Conservation (phyloP, 53 echinoderm and acorn worm genomes). For the Zoroaster sp. region DNA sequence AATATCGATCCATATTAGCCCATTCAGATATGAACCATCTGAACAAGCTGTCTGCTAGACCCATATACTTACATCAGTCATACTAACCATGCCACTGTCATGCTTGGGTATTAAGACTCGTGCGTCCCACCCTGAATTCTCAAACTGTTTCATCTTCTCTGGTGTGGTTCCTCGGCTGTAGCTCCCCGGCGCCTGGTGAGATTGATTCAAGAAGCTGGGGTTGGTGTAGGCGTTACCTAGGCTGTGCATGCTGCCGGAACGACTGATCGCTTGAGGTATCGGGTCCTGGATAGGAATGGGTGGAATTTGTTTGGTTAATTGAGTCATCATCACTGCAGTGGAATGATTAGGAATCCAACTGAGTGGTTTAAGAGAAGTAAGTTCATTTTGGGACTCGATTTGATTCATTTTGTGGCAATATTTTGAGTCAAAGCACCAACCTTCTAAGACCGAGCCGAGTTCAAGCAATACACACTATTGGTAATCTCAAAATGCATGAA, state of each 20-base stretch:
- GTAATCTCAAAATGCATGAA: no score
- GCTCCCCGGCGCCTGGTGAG: slow-evolving; percentile 58
- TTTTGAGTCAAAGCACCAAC: no score
- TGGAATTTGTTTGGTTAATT: background rate
- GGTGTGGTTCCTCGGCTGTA: slow-evolving; percentile 68
- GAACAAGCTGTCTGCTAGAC: background rate
- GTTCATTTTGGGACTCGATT: no score
- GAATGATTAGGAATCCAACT: background rate
- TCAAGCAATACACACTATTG: no score
- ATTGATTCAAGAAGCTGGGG: slow-evolving; percentile 73
- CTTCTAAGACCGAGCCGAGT: no score
- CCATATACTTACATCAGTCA: slow-evolving; percentile 70
- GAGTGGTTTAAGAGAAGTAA: no score
- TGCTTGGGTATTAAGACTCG: slow-evolving; percentile 73
- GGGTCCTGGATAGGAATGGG: slow-evolving; percentile 67
- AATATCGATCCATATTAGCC: no score
- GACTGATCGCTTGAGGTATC: slow-evolving; percentile 89
- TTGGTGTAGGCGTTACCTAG: slow-evolving; percentile 82
- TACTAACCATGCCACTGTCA: slow-evolving; percentile 95
- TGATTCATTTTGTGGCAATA: no score
- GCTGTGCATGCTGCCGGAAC: slow-evolving; percentile 87
- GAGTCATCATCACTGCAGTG: background rate
- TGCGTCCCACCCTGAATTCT: slow-evolving; percentile 60
- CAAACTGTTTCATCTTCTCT: slow-evolving; percentile 61
- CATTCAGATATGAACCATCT: no score